Evolutionary conservation across 2,113 vertebrate species (phyloP).

Genomic region (Lota lota): DNA sequence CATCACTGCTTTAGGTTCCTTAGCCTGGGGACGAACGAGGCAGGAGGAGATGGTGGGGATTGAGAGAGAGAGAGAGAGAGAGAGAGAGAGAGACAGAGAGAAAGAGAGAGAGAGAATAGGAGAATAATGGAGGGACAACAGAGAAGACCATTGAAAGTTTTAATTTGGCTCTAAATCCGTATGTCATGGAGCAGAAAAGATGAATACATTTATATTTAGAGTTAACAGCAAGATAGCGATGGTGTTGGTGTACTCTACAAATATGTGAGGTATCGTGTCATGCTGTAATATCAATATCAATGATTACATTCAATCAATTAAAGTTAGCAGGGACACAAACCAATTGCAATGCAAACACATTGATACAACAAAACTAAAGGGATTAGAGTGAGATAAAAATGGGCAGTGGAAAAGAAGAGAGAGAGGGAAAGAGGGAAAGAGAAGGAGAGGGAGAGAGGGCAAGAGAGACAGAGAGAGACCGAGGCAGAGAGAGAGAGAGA

Average conservation of each 20-base stretch:
- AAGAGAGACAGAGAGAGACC: neutral
- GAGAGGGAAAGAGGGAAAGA: neutral
- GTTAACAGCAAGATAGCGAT: too few species aligned
- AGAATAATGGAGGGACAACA: neutral
- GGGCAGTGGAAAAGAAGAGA: neutral
- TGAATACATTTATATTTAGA: too few species aligned
- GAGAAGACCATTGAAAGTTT: too few species aligned
- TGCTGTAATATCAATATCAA: too few species aligned
- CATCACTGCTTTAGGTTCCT: conserved; percentile 93
- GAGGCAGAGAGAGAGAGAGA: neutral
- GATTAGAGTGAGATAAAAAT: too few species aligned
- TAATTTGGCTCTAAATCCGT: too few species aligned
- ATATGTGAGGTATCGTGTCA: too few species aligned
- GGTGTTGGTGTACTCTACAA: too few species aligned
- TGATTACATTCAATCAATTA: too few species aligned
- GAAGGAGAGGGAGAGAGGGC: neutral
- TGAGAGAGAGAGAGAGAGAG: neutral
- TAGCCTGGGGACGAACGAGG: conserved; percentile 75
- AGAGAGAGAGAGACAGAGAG: neutral
- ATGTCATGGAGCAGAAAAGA: too few species aligned
- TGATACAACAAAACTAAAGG: neutral
- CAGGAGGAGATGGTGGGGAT: neutral
- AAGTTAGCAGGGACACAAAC: too few species aligned
- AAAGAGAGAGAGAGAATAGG: neutral
- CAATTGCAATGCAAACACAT: too few species aligned